These are phyloP conservation scores for Chaunax sp. DNA, from an alignment of 2,797 vertebrate genomes.

Conservation along the genomic window DNA sequence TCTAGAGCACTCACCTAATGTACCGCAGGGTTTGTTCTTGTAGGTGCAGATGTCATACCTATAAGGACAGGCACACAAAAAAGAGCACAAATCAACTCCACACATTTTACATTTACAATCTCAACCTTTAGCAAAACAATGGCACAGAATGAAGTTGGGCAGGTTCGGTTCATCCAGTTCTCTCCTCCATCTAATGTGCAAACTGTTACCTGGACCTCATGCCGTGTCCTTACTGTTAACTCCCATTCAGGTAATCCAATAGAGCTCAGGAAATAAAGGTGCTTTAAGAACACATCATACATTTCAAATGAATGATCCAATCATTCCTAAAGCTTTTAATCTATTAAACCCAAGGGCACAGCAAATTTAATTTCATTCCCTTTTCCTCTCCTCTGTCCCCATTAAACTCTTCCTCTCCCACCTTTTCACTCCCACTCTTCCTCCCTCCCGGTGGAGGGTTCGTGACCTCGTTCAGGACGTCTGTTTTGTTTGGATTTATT, in stretches of 20 bases:
- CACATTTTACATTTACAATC: constrained; percentile 13
- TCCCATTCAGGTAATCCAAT: constrained; percentile 61
- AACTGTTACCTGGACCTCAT: constrained; percentile 23
- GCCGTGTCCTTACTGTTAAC: constrained; percentile 28
- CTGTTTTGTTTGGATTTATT: constrained; percentile 72
- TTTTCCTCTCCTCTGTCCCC: not conserved
- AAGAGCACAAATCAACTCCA: constrained; percentile 33
- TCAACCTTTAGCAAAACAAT: constrained; percentile 48
- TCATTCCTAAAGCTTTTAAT: constrained; percentile 78
- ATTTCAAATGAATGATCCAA: constrained; percentile 75
- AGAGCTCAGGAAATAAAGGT: constrained; percentile 13
- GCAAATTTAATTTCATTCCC: constrained; percentile 65
- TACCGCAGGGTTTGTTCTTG: constrained; percentile 99
- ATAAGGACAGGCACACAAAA: constrained; percentile 44
- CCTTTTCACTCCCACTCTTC: not conserved
- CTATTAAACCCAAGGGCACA: constrained; percentile 78
- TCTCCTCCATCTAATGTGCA: not conserved
- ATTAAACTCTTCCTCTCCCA: constrained; percentile 12
- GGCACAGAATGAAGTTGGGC: constrained; percentile 33
- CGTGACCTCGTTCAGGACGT: constrained; percentile 52
- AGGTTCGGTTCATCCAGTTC: constrained; percentile 38
- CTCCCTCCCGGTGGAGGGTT: constrained; percentile 33
- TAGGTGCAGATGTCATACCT: constrained; percentile 99
- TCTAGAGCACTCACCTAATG: constrained; percentile 89
- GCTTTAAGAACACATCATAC: constrained; percentile 63